A percentile compares a stretch with the other conserved stretches of the same genome.
These are phyloP conservation scores for Ciconia maguari DNA, from an alignment of 2,113 vertebrate genomes.

Conservation along the genomic window DNA sequence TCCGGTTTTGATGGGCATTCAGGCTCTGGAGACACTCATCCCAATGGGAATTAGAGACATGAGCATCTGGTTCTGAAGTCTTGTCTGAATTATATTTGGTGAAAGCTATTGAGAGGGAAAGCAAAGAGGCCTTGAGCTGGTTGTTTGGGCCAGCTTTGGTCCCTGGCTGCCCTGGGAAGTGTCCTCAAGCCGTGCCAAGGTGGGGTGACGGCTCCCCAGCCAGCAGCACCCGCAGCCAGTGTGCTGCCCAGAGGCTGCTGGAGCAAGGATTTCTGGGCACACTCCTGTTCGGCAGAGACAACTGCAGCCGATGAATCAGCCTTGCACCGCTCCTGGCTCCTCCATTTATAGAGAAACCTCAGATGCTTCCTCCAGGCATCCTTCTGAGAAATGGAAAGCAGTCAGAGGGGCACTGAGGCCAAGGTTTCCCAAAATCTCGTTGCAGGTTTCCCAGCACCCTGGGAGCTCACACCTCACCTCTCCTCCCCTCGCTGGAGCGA, in stretches of 20 bases:
- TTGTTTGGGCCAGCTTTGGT: neutral
- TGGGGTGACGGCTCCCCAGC: neutral
- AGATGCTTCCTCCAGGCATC: neutral
- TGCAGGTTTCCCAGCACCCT: neutral
- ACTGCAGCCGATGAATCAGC: neutral
- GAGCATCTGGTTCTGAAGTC: neutral
- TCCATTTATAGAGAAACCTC: neutral
- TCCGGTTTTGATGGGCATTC: neutral
- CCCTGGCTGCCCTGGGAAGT: neutral
- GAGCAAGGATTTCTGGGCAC: neutral
- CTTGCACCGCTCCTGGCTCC: neutral
- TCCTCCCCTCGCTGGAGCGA: neutral
- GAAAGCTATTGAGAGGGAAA: neutral
- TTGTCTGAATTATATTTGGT: neutral
- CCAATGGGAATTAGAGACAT: neutral
- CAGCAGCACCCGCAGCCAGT: rapidly evolving
- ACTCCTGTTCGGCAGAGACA: rapidly evolving
- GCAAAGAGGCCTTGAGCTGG: neutral
- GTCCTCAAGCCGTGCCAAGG: rapidly evolving
- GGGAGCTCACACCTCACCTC: rapidly evolving
- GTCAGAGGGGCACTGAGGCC: rapidly evolving
- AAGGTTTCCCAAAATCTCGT: rapidly evolving
- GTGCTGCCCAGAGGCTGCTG: neutral
- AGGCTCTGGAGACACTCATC: neutral
- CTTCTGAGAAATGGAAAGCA: neutral